phyloP scores from a whole-genome alignment of 2,797 vertebrate species.

The Pelodytes ibericus region DNA sequence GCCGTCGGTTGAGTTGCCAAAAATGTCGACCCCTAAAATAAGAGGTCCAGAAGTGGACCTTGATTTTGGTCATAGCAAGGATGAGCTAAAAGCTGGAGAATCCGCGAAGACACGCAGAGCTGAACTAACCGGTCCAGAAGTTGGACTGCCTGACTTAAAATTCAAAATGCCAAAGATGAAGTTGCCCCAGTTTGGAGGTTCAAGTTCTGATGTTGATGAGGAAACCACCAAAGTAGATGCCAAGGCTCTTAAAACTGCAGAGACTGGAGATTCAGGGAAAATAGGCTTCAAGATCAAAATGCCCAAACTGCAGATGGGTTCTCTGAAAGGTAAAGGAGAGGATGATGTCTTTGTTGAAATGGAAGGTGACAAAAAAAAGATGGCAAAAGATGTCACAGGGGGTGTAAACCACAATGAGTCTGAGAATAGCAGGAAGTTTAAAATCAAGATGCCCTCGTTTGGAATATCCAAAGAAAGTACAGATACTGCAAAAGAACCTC shows the following conservation, averaged over 20 bases:
- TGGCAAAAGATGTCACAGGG: slow-evolving; percentile 55
- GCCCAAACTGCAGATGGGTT: slow-evolving; percentile 72
- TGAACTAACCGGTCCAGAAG: slow-evolving; percentile 55
- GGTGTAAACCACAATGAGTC: slow-evolving; percentile 53
- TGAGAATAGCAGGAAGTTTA: slow-evolving; percentile 55
- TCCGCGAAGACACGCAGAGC: slow-evolving; percentile 58
- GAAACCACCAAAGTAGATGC: slow-evolving; percentile 66
- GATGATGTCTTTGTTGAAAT: slow-evolving; percentile 32
- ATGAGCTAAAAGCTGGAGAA: slow-evolving; percentile 58
- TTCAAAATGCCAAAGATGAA: slow-evolving; percentile 58
- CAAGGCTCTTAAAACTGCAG: slow-evolving; percentile 65
- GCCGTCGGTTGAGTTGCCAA: slow-evolving; percentile 63
- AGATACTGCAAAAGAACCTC: slow-evolving; percentile 37
- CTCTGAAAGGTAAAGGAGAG: slow-evolving; percentile 69
- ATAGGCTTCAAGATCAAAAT: slow-evolving; percentile 72
- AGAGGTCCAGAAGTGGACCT: slow-evolving; percentile 64
- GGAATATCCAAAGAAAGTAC: slow-evolving; percentile 46
- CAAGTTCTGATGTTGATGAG: slow-evolving; percentile 2
- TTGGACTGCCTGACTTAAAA: slow-evolving; percentile 61
- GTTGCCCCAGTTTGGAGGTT: slow-evolving; percentile 48
- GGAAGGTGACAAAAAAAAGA: slow-evolving; percentile 54
- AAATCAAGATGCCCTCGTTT: slow-evolving; percentile 63
- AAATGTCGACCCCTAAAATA: slow-evolving; percentile 58
- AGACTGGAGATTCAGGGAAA: slow-evolving; percentile 59
- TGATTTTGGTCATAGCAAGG: slow-evolving; percentile 58